Evolutionary conservation across 2,888 invertebrate genomes (phyloP).

Genomic region (Noctua pronuba): DNA sequence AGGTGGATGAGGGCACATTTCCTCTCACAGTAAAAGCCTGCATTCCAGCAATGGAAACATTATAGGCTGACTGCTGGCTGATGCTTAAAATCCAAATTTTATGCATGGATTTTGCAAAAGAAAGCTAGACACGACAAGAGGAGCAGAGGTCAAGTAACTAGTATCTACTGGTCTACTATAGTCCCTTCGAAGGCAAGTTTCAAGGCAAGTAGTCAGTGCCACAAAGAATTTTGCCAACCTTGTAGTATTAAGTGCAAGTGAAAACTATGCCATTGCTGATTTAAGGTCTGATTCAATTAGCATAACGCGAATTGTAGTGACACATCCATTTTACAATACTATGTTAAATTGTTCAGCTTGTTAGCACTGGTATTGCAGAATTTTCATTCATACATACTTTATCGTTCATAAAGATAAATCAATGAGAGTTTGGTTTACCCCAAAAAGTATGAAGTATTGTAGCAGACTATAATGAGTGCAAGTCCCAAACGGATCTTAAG

Average conservation of each 20-base stretch:
- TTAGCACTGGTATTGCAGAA: constrained; percentile 24
- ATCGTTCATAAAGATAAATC: not conserved
- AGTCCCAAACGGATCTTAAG: not conserved
- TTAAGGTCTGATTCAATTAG: constrained; percentile 49
- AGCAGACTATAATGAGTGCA: fast-evolving
- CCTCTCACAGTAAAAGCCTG: too few species aligned
- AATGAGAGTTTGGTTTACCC: not conserved
- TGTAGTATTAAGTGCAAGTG: constrained; percentile 6
- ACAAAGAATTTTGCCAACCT: not conserved
- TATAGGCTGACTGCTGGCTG: too few species aligned
- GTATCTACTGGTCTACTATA: not conserved
- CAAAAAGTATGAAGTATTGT: not conserved
- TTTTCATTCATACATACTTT: constrained; percentile 33
- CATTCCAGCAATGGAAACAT: not conserved
- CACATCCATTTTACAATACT: constrained; percentile 42
- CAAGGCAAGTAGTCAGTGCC: too few species aligned
- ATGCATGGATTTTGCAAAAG: not conserved
- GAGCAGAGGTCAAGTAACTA: not conserved
- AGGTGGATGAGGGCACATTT: not conserved
- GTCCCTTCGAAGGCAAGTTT: too few species aligned
- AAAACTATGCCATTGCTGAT: constrained; percentile 16
- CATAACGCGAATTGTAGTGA: constrained; percentile 30
- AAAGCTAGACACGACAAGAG: not conserved
- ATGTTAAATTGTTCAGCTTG: constrained; percentile 25
- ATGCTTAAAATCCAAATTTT: not conserved